Evolutionary conservation across 2,113 vertebrate genomes (phyloP), one percentile per base, ranked within the genome.

Genomic region (Chrysochloris asiatica): DNA sequence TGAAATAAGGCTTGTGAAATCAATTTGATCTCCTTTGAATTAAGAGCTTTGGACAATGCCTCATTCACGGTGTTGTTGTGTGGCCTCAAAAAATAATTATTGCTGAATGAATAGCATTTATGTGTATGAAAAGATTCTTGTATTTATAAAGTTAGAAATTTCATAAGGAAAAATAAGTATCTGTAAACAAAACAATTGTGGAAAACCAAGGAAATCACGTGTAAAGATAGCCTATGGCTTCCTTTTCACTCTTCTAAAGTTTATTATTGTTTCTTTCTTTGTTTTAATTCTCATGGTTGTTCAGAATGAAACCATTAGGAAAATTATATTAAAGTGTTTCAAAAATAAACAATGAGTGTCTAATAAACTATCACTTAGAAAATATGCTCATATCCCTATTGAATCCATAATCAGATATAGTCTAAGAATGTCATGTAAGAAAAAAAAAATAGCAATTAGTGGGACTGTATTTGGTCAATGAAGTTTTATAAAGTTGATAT

Each of bases 1-100:
- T 77, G 88, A n/a, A n/a, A n/a, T 14, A n/a, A 86, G 89, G 72
- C 16, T n/a, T n/a, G n/a, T 52, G 86, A 54, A 86, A 54, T 88
- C 24, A 73, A 11, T 48, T 79, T 78, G 17, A n/a, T 56, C n/a
- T 76, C 71, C 36, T 77, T 45, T 73, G 5, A 93, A 61, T 79
- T 61, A 48, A 83, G 24, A 83, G 30, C 30, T 24, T 65, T 65
- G 22, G 10, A 73, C 67, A 50, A 7, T 47, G 11, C 13, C 16
- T 19, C 33, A 43, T 14, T 65, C 4, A 14, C n/a, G 33, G 14
- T 65, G 63, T 16, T 65, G 24, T 17, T 61, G 12, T 72, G 67
- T 59, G 24, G 61, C 9, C 16, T 80, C 73, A 38, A 12, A 93
- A n/a, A 93, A n/a, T 26, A 59, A 54, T 14, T 89, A 41, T 8